Percentiles rank a stretch among this genome's conserved stretches.
Conservation (phyloP, 2,113 vertebrate species). For the Pyrgilauda ruficollis region DNA sequence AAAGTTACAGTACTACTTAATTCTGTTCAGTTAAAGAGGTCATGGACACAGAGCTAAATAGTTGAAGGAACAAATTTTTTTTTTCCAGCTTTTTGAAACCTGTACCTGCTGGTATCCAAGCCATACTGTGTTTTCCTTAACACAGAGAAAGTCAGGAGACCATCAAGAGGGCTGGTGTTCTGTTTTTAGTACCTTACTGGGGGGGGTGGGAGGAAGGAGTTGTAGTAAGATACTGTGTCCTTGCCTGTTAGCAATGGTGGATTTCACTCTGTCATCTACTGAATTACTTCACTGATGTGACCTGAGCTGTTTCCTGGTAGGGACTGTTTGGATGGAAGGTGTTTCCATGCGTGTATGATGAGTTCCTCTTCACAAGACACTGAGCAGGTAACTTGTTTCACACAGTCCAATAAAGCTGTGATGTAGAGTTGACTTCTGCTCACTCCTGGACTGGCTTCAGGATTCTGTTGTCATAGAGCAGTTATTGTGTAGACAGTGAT, state of each 20-base stretch:
- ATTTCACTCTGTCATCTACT: neutral
- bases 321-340: neutral
- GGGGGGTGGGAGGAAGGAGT: neutral
- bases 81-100: neutral
- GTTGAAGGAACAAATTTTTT: neutral
- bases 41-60: neutral
- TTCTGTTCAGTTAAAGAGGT: neutral
- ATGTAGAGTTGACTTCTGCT: neutral
- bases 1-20: neutral
- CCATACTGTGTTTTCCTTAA: neutral
- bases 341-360: fast-evolving
- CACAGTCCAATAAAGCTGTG: neutral
- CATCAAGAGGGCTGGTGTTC: neutral
- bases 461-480: neutral
- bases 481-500: neutral
- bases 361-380: neutral
- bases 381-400: neutral
- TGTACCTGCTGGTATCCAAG: neutral
- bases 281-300: neutral
- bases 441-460: neutral
- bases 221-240: neutral
- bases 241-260: neutral
- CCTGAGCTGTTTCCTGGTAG: neutral
- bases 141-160: neutral
- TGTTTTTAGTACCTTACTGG: neutral